A percentile compares a stretch with the other conserved stretches of the same genome.
Evolutionary conservation across 2,113 vertebrate species (phyloP).

Genomic region (Myotis lucifugus): DNA sequence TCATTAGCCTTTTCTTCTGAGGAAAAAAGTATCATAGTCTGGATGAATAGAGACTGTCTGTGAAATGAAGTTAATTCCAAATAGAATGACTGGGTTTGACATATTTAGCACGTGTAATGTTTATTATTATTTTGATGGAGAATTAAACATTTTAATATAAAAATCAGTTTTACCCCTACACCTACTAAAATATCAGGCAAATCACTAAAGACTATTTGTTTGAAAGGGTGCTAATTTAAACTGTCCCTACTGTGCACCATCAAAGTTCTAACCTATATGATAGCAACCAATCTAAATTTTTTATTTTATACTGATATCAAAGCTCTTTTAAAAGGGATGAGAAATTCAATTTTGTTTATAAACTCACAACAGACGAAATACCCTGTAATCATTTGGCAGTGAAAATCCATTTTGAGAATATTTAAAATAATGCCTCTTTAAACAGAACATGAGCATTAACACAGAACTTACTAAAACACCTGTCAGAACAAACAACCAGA

Average conservation of each 20-base stretch:
- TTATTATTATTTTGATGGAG: neutral
- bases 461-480: neutral
- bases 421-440: slow-evolving; percentile 49
- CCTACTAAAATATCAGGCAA: neutral
- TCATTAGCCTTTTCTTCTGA: neutral
- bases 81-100: neutral
- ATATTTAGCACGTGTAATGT: neutral
- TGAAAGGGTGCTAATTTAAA: neutral
- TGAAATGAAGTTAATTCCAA: neutral
- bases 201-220: neutral
- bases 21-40: neutral
- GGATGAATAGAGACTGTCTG: neutral
- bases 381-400: neutral
- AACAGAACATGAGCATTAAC: neutral
- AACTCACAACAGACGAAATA: neutral
- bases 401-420: slow-evolving; percentile 15
- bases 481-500: slow-evolving; percentile 16
- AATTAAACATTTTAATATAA: neutral
- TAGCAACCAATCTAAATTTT: neutral
- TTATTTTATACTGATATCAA: neutral
- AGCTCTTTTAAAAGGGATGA: neutral
- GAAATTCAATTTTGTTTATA: neutral
- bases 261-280: neutral
- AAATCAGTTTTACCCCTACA: neutral
- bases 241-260: neutral